phyloP scores from a whole-genome alignment of 2,113 vertebrate species.

The Platichthys stellatus region DNA sequence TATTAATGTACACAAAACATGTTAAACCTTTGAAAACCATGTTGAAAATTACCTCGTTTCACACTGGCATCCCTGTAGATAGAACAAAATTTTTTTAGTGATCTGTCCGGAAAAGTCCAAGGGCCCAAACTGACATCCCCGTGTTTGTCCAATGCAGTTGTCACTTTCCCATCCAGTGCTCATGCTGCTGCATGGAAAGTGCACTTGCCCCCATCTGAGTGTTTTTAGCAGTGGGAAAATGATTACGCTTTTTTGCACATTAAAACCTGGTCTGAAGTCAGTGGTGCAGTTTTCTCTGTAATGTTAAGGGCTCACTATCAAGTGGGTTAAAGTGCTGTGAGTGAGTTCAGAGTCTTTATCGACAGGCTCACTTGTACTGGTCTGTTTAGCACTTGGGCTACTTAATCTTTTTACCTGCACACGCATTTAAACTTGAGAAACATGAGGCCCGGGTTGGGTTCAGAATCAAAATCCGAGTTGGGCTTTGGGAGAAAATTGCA shows the following conservation, averaged over 20 bases:
- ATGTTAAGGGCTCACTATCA: neutral
- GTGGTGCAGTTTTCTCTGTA: no score
- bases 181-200: neutral
- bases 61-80: neutral
- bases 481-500: no score
- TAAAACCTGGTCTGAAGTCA: neutral
- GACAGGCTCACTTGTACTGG: neutral
- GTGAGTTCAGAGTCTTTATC: no score
- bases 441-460: no score
- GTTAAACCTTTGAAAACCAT: conserved; percentile 9
- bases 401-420: no score
- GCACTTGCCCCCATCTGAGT: neutral
- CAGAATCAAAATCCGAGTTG: no score
- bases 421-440: no score
- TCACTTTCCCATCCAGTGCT: neutral
- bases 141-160: neutral
- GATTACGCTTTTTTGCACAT: neutral
- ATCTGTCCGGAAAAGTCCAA: neutral
- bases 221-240: neutral
- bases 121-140: neutral
- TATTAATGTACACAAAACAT: conserved; percentile 32
- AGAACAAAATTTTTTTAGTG: neutral
- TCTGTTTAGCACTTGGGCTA: conserved; percentile 14
- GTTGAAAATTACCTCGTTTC: neutral
- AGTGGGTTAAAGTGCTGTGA: neutral